These are phyloP conservation scores for Anaspis maculata DNA, from an alignment of 2,888 invertebrate species.

Conservation along the genomic window DNA sequence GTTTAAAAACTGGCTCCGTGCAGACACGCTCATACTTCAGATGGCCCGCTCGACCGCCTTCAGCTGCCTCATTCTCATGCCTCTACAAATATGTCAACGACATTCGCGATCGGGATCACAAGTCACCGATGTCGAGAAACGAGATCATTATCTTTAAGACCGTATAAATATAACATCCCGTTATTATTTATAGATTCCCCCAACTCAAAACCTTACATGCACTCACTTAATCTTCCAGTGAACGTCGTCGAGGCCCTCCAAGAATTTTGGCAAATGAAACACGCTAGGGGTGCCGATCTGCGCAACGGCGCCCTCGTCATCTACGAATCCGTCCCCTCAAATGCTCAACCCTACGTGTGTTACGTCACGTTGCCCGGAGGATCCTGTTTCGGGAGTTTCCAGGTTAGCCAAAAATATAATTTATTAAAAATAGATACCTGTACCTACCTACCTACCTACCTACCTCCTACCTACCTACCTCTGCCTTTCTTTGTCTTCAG, in stretches of 20 bases:
- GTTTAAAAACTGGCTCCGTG: constrained; percentile 40
- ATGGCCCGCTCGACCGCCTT: constrained; percentile 11
- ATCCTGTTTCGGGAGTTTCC: constrained; percentile 92
- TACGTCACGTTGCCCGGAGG: constrained; percentile 92
- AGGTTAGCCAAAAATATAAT: constrained; percentile 47
- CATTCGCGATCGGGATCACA: constrained; percentile 13
- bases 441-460: too few species aligned
- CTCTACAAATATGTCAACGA: constrained; percentile 17
- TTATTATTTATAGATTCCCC: too few species aligned
- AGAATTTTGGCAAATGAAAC: constrained; percentile 97
- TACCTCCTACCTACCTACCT: constrained; percentile 1
- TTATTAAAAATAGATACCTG: too few species aligned
- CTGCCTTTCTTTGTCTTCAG: too few species aligned
- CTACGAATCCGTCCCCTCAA: constrained; percentile 89
- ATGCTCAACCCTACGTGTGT: constrained; percentile 87
- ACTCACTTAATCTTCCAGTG: too few species aligned
- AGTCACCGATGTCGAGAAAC: constrained; percentile 11
- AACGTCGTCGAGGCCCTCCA: constrained; percentile 93
- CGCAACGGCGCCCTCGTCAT: constrained; percentile 86
- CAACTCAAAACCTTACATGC: too few species aligned
- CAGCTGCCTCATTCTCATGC: constrained; percentile 10
- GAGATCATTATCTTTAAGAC: constrained; percentile 8
- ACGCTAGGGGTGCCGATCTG: constrained; percentile 74
- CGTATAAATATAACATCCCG: too few species aligned
- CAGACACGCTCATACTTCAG: constrained; percentile 21